Evolutionary conservation across 2,797 vertebrate genomes (phyloP).

Genomic region (Xiphophorus birchmanni): DNA sequence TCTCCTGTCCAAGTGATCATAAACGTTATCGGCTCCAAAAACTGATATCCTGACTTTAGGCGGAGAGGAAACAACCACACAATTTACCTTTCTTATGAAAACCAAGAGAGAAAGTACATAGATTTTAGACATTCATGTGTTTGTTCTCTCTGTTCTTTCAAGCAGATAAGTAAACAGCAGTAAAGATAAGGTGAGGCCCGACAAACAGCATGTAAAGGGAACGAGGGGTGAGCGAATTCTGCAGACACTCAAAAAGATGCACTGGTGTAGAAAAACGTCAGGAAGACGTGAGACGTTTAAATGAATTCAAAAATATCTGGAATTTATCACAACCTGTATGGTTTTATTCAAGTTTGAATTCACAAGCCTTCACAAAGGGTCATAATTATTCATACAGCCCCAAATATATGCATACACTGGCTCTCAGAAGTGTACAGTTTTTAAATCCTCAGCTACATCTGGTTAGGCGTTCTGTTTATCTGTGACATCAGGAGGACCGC

Average conservation of each 20-base stretch:
- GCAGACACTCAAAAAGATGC: neutral
- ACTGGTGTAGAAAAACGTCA: neutral
- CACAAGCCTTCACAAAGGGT: neutral
- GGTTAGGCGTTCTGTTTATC: neutral
- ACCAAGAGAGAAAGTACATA: neutral
- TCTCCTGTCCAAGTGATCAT: constrained; percentile 18
- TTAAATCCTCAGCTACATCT: neutral
- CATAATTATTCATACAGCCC: neutral
- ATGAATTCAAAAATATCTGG: neutral
- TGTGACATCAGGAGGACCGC: neutral
- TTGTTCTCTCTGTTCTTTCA: constrained; percentile 13
- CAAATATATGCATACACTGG: neutral
- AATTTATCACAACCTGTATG: neutral
- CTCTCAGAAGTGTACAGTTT: neutral
- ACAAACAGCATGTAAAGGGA: neutral
- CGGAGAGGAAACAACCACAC: constrained; percentile 12
- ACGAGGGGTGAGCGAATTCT: neutral
- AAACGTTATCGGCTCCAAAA: constrained; percentile 28
- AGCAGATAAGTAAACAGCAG: constrained; percentile 18
- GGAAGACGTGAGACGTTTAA: neutral
- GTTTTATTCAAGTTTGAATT: neutral
- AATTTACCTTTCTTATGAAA: neutral
- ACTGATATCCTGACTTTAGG: constrained; percentile 17
- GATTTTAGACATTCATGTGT: neutral
- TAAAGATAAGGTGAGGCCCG: constrained; percentile 20